Percentiles rank a stretch among this genome's conserved stretches.
Conservation (phyloP, 1,140 invertebrate genomes). For the Pachypeltis micranthus region DNA sequence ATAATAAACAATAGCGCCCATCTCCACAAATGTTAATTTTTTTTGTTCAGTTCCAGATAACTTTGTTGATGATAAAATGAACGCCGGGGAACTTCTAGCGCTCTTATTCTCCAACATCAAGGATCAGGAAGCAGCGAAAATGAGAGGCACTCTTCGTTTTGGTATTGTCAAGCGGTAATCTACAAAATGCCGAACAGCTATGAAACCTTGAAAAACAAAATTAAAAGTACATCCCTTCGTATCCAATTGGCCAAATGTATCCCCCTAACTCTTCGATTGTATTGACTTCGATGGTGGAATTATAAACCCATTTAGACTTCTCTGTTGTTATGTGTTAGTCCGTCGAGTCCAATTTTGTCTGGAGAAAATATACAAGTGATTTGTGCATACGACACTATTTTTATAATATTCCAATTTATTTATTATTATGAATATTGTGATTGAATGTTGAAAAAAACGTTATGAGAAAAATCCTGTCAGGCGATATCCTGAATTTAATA, state of each 20-base stretch:
- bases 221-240: not conserved
- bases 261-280: not conserved
- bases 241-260: not conserved
- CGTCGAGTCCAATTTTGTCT: not conserved
- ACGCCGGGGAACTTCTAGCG: constrained; percentile 17
- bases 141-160: constrained; percentile 16
- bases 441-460: constrained; percentile 2
- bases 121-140: constrained; percentile 11
- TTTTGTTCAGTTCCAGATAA: constrained; percentile 3
- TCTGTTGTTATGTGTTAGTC: not conserved
- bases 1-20: too few species aligned
- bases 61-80: constrained; percentile 10
- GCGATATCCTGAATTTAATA: not conserved
- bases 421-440: not conserved
- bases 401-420: constrained; percentile 5
- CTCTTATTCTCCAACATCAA: constrained; percentile 15
- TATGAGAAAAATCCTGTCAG: not conserved
- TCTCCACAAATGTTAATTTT: too few species aligned
- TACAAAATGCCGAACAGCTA: not conserved
- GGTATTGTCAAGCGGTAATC: constrained; percentile 18
- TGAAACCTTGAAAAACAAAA: not conserved
- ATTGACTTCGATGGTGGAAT: not conserved
- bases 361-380: not conserved
- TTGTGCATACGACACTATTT: constrained; percentile 2
- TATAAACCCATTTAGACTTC: not conserved